Base-by-base conservation (phyloP, 2,797 vertebrate genomes). In the Notamacropus eugenii region DNA sequence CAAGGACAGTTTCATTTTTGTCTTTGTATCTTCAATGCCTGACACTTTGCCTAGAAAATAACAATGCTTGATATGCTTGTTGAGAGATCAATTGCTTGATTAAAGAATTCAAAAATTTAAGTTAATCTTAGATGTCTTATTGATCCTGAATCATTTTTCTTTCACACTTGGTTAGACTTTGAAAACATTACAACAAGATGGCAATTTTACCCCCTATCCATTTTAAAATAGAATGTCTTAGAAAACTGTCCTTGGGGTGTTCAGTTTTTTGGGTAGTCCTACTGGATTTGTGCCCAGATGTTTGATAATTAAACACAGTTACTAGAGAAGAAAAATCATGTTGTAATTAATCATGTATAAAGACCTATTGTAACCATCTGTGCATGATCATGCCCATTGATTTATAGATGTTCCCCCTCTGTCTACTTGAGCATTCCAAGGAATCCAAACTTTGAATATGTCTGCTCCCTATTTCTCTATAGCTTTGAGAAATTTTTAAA, bases 341-440 rank as follows among this genome's bases (percentile, higher is more conserved):
- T 57, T 96, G 91, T 94, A 96, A 97, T 96, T 97, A 97, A 96
- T 97, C 96, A 96, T 97, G 93, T 98, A 57, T 91, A 93, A 94
- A 59, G 24, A 82, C 96, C 96, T 97, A 98, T 96, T 98, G 97
- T 97, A 98, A 97, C 96, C 97, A 98, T 96, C 96, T 98, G 98
- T 97, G 62, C 16, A 14, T n/a, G 91, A 97, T 94, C 56, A 55
- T 93, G 97, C 97, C 92, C 90, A 97, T 96, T 96, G 94, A 98
- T 98, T 98, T 98, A 98, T 98, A 82, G 92, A 54, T 0, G 3
- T 92, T 92, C 82, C 94, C 98, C 94, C 92, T 97, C 97, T 62
- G 96, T 96, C 92, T 95, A 98, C 95, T 94, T 90, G 95, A 95
- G 97, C 67, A 97, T 98, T 98, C 96, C 62, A 96, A 57, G 74